Conservation (phyloP, 37 sponge, comb jelly and placozoan genomes). For the Beroe forskalii region DNA sequence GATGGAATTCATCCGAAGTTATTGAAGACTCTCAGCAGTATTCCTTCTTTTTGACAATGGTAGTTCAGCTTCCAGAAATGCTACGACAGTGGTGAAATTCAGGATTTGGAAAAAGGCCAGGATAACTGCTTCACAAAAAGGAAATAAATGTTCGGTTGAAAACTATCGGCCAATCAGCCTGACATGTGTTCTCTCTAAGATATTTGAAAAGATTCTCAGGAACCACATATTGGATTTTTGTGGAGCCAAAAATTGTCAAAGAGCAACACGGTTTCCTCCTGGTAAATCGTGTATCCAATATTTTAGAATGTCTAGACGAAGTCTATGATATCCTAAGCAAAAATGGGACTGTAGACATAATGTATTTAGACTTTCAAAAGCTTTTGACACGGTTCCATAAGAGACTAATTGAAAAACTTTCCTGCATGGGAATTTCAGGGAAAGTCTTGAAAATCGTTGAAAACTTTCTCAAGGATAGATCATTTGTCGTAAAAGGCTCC, state of each 20-base stretch:
- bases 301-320: background rate
- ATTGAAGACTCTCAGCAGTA: background rate
- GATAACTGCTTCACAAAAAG: background rate
- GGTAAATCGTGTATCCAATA: slow-evolving; percentile 20
- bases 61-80: background rate
- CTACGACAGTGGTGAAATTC: slow-evolving; percentile 21
- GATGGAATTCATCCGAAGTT: slow-evolving; percentile 35
- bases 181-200: slow-evolving; percentile 22
- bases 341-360: background rate
- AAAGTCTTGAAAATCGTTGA: slow-evolving; percentile 21
- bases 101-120: background rate
- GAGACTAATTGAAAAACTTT: background rate
- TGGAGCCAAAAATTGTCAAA: background rate
- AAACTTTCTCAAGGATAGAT: slow-evolving; percentile 15
- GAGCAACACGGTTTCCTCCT: slow-evolving; percentile 34
- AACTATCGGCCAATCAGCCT: slow-evolving; percentile 55
- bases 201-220: slow-evolving; percentile 38
- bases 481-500: slow-evolving; percentile 2
- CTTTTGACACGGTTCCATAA: slow-evolving; percentile 23
- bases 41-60: background rate
- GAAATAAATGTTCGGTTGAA: background rate
- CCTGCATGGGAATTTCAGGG: background rate
- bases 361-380: slow-evolving; percentile 15
- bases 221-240: background rate
- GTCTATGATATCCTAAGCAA: slow-evolving; percentile 16